A percentile compares a stretch with the other conserved stretches of the same genome.
phyloP scores from a whole-genome alignment of 2,113 vertebrate genomes.

The Thunnus thynnus region DNA sequence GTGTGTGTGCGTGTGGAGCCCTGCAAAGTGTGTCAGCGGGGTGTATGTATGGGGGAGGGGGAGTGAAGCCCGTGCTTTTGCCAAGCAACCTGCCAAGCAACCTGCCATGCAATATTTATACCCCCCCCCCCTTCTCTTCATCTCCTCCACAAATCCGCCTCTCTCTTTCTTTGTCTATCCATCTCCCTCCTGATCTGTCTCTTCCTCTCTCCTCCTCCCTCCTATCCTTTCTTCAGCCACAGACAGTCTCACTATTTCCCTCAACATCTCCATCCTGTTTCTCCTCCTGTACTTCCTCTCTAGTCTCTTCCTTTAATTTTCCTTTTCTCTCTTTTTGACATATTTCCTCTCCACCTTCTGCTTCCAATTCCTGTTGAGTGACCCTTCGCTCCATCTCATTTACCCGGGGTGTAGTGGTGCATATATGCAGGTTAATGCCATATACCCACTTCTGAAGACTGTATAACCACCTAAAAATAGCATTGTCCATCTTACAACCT shows the following conservation, averaged over 20 bases:
- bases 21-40: conserved; percentile 48
- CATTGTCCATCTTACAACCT: too few relatives aligned
- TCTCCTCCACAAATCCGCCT: conserved; percentile 10
- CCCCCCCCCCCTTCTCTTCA: conserved; percentile 5
- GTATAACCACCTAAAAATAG: too few relatives aligned
- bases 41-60: conserved; percentile 30
- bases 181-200: not conserved
- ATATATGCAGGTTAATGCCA: too few relatives aligned
- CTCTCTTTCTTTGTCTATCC: not conserved
- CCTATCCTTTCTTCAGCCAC: not conserved
- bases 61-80: conserved; percentile 62
- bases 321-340: not conserved
- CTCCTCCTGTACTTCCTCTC: conserved; percentile 7
- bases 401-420: not conserved
- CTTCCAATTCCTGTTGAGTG: too few relatives aligned
- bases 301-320: not conserved
- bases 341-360: not conserved
- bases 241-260: not conserved
- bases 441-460: too few relatives aligned
- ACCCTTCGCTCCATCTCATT: too few relatives aligned
- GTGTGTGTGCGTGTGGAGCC: conserved; percentile 14
- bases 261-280: conserved; percentile 12
- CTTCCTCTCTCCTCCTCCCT: not conserved
- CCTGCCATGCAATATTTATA: conserved; percentile 74
- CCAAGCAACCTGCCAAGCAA: conserved; percentile 69